These are phyloP conservation scores for Micrasema minimum DNA, from an alignment of 1,140 invertebrate genomes.

Conservation along the genomic window DNA sequence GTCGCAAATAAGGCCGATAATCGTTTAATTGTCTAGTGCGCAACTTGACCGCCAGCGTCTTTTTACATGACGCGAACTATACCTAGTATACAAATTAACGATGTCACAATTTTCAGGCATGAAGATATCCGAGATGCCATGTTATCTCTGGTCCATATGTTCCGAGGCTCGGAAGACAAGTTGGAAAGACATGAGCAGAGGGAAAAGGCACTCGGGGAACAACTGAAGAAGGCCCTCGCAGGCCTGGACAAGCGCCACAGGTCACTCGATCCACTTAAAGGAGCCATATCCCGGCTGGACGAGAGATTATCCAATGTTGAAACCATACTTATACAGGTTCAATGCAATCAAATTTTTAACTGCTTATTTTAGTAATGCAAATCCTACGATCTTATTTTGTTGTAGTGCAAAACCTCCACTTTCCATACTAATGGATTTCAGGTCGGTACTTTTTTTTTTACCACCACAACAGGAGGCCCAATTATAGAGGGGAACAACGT, in stretches of 20 bases:
- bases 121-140: constrained; percentile 86
- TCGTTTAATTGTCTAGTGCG: too few species aligned
- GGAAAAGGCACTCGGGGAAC: constrained; percentile 81
- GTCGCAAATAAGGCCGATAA: too few species aligned
- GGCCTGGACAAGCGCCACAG: constrained; percentile 79
- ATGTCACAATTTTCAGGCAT: constrained; percentile 73
- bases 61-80: too few species aligned
- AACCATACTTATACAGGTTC: constrained; percentile 71
- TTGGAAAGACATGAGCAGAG: constrained; percentile 85
- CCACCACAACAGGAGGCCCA: too few species aligned
- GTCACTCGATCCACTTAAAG: constrained; percentile 75
- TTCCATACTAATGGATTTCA: too few species aligned
- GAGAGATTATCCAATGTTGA: constrained; percentile 77
- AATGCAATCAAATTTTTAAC: constrained; percentile 4
- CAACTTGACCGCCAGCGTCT: too few species aligned
- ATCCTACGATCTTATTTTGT: too few species aligned
- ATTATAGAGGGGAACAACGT: too few species aligned
- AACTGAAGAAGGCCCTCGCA: constrained; percentile 78
- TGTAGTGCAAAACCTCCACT: too few species aligned
- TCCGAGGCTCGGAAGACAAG: constrained; percentile 82
- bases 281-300: constrained; percentile 73
- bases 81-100: too few species aligned
- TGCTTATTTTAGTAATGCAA: too few species aligned
- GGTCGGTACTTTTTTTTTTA: too few species aligned
- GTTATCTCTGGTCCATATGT: constrained; percentile 82